Evolutionary conservation across 92 coral and sea anemone genomes (phyloP).

Genomic region (Blastomussa wellsi): DNA sequence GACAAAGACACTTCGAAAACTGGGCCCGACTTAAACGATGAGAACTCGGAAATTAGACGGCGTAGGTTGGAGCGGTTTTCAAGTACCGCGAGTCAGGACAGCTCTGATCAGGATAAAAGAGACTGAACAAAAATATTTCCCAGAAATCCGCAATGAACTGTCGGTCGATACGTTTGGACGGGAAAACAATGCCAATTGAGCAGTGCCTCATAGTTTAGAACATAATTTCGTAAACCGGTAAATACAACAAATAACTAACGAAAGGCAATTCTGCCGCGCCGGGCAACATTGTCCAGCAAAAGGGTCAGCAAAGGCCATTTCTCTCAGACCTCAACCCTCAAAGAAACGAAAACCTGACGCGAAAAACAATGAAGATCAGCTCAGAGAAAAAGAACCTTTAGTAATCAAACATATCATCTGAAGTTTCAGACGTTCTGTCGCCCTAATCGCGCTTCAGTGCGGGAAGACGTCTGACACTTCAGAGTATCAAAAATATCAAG

Average conservation of each 20-base stretch:
- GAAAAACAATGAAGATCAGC: background rate
- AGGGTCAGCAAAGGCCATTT: background rate
- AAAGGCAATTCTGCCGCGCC: background rate
- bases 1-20: constrained; percentile 45
- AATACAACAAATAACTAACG: background rate
- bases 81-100: constrained; percentile 23
- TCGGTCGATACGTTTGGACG: background rate
- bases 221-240: background rate
- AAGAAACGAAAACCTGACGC: background rate
- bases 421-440: no score
- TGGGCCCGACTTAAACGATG: constrained; percentile 47
- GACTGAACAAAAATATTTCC: background rate
- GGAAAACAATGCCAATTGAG: background rate
- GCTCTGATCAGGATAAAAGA: constrained; percentile 21
- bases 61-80: constrained; percentile 75
- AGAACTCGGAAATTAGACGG: constrained; percentile 76
- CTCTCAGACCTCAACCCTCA: background rate
- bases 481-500: background rate
- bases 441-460: no score
- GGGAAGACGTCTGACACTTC: no score
- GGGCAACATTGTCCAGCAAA: background rate
- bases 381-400: background rate
- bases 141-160: background rate
- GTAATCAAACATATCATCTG: background rate
- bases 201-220: background rate